Percentiles rank a stretch among this genome's conserved stretches.
Evolutionary conservation across 2,797 vertebrate genomes (phyloP).

Genomic region (Taenioides sp.): DNA sequence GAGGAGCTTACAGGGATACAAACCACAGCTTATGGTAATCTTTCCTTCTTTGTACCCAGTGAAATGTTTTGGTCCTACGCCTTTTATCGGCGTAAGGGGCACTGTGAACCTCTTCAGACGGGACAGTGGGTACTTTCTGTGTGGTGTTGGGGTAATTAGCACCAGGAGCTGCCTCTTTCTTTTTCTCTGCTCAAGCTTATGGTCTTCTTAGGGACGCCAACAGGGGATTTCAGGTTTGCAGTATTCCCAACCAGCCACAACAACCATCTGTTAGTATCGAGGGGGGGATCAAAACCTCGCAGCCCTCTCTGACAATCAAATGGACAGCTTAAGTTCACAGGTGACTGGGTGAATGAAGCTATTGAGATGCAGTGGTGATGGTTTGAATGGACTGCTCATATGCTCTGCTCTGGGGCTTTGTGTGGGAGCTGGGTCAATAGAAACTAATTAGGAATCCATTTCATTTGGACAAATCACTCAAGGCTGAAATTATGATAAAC

Average conservation of each 20-base stretch:
- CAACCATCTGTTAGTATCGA: slow-evolving; percentile 94
- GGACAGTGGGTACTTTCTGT: slow-evolving; percentile 99
- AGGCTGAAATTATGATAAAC: slow-evolving; percentile 18
- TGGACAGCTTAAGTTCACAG: slow-evolving; percentile 84
- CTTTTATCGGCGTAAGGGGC: slow-evolving; percentile 99
- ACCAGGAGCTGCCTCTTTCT: slow-evolving; percentile 98
- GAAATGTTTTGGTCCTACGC: slow-evolving; percentile 99
- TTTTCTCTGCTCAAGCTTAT: slow-evolving; percentile 99
- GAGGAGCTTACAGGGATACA: slow-evolving; percentile 97
- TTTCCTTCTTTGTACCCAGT: slow-evolving; percentile 90
- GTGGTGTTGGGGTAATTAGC: slow-evolving; percentile 99
- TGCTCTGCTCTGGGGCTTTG: slow-evolving; percentile 41
- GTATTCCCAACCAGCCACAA: slow-evolving; percentile 83
- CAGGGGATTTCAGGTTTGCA: slow-evolving; percentile 87
- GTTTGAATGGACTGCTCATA: slow-evolving; percentile 68
- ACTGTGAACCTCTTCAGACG: slow-evolving; percentile 99
- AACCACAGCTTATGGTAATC: slow-evolving; percentile 99
- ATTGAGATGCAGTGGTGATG: slow-evolving; percentile 58
- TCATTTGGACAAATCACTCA: slow-evolving; percentile 12
- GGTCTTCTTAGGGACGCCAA: slow-evolving; percentile 96
- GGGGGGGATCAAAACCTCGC: slow-evolving; percentile 89
- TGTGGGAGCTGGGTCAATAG: slow-evolving; percentile 10
- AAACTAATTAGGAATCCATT: slow-evolving; percentile 21
- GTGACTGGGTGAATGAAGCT: slow-evolving; percentile 79
- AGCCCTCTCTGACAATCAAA: slow-evolving; percentile 81